A percentile compares a stretch with the other conserved stretches of the same genome.
These are phyloP conservation scores for Saccopteryx leptura DNA, from an alignment of 2,113 vertebrate species.

Conservation along the genomic window DNA sequence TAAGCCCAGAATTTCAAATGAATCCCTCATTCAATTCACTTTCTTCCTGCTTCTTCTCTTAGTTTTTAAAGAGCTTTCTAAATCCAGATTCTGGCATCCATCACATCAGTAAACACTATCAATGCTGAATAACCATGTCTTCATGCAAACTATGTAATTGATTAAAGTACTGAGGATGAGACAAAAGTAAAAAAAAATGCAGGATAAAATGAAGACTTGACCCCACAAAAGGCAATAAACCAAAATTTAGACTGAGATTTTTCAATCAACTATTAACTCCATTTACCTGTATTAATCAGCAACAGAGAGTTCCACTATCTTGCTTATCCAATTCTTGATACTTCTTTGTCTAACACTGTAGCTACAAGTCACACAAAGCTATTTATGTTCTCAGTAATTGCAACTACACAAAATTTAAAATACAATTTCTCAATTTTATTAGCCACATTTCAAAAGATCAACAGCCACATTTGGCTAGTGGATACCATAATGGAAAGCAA, in stretches of 20 bases:
- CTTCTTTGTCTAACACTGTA: background rate
- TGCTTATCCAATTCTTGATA: background rate
- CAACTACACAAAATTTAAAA: constrained; percentile 11
- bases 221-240: background rate
- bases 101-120: background rate
- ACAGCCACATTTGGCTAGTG: background rate
- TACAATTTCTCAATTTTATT: background rate
- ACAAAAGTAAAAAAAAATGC: background rate
- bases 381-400: background rate
- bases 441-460: background rate
- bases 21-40: background rate
- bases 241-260: background rate
- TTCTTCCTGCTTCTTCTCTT: background rate
- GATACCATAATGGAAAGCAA: background rate
- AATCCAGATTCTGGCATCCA: background rate
- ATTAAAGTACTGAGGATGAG: background rate
- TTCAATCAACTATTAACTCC: constrained; percentile 31
- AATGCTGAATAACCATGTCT: background rate
- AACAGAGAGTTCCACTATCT: background rate
- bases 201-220: background rate
- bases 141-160: background rate
- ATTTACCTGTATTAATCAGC: background rate
- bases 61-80: constrained; percentile 31
- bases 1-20: background rate
- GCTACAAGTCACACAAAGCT: background rate